Evolutionary conservation across 2,113 vertebrate species (phyloP).

Genomic region (Cavia porcellus): DNA sequence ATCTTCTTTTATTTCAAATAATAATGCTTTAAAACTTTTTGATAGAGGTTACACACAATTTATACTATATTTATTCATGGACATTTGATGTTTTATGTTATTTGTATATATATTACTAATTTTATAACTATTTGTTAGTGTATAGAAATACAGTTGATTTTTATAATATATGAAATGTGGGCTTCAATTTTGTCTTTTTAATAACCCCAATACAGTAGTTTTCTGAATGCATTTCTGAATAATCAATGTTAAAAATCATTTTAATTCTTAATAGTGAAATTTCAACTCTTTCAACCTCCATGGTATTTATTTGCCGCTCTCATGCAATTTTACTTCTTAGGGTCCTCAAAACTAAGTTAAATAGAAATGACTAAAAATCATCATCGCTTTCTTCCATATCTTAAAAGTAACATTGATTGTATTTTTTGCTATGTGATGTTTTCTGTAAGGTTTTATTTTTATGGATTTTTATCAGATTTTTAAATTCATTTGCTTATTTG

Average conservation of each 20-base stretch:
- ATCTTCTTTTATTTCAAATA: neutral
- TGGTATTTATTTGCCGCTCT: neutral
- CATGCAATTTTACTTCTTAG: neutral
- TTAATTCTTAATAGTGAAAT: neutral
- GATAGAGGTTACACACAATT: neutral
- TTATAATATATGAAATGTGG: neutral
- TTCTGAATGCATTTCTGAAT: neutral
- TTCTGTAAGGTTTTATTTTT: neutral
- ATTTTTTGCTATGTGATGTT: neutral
- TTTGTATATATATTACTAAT: neutral
- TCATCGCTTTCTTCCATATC: neutral
- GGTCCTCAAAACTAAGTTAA: neutral
- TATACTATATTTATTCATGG: neutral
- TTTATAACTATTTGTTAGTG: neutral
- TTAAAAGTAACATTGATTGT: neutral
- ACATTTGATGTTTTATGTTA: neutral
- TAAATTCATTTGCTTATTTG: neutral
- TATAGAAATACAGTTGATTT: neutral
- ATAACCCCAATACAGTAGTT: neutral
- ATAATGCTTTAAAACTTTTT: neutral
- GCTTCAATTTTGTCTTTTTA: neutral
- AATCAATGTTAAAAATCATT: neutral
- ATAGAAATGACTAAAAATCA: neutral
- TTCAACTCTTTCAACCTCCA: neutral
- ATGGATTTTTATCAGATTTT: neutral